Evolutionary conservation across 1,140 invertebrate species (phyloP), one percentile per base, ranked within the genome.

Genomic region (Manduca sexta): DNA sequence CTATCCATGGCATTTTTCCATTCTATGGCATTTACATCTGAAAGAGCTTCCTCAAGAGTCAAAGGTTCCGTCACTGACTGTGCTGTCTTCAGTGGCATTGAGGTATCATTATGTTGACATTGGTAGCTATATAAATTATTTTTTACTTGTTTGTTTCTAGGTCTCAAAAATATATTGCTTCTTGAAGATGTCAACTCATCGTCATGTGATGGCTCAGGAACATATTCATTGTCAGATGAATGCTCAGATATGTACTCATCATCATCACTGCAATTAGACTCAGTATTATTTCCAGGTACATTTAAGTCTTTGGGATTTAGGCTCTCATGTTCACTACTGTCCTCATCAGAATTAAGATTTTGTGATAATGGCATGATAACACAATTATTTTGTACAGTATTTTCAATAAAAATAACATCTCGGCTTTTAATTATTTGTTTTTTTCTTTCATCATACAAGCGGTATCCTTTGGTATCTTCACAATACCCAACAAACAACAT

Each of bases 1-100:
- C 29, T 34, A 8, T 60, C 30, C 42, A 60, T 64, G 11, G 56
- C 60, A 8, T 54, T 18, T 54, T 45, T 59, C 54, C 48, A 62
- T 17, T 49, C 26, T 45, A 51, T 30, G 37, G 46, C 40, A 21
- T 52, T 51, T 42, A 13, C 43, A n/a, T 48, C 15, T 34, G 35
- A 35, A 37, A 62, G 35, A 34, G 59, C 55, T 45, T 62, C 48
- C 45, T 54, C 33, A 4, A 54, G 18, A 15, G 51, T 54, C 29
- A 45, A 14, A 15, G 55, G 59, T 29, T 57, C 59, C 21, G 45
- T 51, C 26, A 48, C 30, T 40, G 38, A 38, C 30, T 15, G 14
- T 41, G 17, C 31, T 49, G n/a, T n/a, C 14, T 10, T 39, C 37
- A 45, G 30, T 45, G 30, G 34, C 40, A 43, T 37, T 35, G 18